Conservation (phyloP, 2,797 vertebrate genomes). For the Trachops cirrhosus region DNA sequence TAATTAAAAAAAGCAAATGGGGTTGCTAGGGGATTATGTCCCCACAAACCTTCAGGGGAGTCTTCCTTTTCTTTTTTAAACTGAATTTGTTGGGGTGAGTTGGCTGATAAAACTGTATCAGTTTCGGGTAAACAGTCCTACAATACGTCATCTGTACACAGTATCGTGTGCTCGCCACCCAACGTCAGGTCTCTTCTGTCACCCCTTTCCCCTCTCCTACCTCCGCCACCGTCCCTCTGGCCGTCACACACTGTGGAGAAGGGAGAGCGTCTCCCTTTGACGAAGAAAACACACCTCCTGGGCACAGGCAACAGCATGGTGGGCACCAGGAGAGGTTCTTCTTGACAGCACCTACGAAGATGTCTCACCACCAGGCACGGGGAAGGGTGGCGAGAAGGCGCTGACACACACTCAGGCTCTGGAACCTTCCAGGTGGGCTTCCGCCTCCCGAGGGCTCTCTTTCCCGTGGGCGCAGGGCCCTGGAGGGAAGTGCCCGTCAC, state of each 20-base stretch:
- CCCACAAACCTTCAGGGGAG: accelerated
- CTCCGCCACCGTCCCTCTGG: neutral
- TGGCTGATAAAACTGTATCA: neutral
- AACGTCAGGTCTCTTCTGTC: neutral
- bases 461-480: accelerated
- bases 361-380: accelerated
- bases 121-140: neutral
- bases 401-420: neutral
- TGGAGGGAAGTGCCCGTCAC: accelerated
- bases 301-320: neutral
- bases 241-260: neutral
- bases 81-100: neutral
- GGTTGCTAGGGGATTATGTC: accelerated
- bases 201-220: neutral
- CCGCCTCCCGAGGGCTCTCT: too few species aligned
- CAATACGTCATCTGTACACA: accelerated
- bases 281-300: neutral
- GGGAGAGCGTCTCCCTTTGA: neutral
- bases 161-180: neutral
- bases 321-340: neutral
- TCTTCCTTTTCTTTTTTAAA: neutral
- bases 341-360: too few species aligned
- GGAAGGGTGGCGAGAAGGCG: neutral
- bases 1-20: neutral
- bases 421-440: too few species aligned